Percentiles rank a stretch among this genome's conserved stretches.
These are phyloP conservation scores for Sycon ciliatum DNA, from an alignment of 37 sponge, comb jelly and placozoan genomes.

Conservation along the genomic window DNA sequence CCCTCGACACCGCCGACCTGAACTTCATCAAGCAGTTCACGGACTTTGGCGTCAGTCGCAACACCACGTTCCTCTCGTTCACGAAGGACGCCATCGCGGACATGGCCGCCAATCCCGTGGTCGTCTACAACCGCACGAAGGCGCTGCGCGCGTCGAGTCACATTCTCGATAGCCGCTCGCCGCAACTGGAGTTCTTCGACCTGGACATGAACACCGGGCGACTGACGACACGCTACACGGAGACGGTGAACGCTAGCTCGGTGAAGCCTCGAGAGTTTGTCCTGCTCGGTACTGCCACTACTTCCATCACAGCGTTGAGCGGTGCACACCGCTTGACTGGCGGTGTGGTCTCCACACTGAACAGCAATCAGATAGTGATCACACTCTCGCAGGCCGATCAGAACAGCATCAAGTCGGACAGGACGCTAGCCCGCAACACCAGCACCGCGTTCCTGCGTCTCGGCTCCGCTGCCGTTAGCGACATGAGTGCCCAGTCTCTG, in stretches of 20 bases:
- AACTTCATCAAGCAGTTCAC: slow-evolving; percentile 55
- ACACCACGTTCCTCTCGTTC: slow-evolving; percentile 54
- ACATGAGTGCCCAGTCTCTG: slow-evolving; percentile 47
- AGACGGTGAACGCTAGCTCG: slow-evolving; percentile 47
- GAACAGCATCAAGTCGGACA: slow-evolving; percentile 39
- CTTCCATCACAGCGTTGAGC: no score
- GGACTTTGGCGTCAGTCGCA: slow-evolving; percentile 37
- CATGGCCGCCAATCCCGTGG: slow-evolving; percentile 51
- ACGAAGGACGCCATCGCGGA: slow-evolving; percentile 37
- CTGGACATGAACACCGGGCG: slow-evolving; percentile 56
- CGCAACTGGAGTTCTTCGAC: slow-evolving; percentile 38
- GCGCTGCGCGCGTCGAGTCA: slow-evolving; percentile 31
- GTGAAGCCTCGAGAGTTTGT: neutral
- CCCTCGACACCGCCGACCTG: slow-evolving; percentile 40
- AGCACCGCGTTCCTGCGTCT: slow-evolving; percentile 57
- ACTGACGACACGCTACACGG: slow-evolving; percentile 53
- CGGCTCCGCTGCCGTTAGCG: slow-evolving; percentile 32
- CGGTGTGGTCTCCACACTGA: no score
- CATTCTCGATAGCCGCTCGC: slow-evolving; percentile 31
- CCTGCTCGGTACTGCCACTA: neutral
- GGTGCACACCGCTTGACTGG: no score
- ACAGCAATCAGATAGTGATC: no score
- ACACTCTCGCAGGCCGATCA: no score
- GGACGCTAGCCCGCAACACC: slow-evolving; percentile 33
- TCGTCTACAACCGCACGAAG: slow-evolving; percentile 16